Evolutionary conservation across 2,797 vertebrate species (phyloP).

Genomic region (Discoglossus pictus): DNA sequence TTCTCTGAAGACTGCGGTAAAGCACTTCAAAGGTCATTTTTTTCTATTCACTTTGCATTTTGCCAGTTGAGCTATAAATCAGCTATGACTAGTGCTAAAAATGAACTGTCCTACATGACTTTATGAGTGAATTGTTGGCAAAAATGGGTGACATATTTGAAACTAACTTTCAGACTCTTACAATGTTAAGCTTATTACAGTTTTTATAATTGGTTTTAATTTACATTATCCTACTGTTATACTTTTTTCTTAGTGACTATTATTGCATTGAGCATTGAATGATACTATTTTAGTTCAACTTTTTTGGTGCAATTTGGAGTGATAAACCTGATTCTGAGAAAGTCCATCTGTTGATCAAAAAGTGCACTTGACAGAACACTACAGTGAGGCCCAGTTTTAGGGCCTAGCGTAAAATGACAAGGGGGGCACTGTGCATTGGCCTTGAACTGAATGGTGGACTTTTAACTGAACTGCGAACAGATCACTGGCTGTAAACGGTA

Average conservation of each 20-base stretch:
- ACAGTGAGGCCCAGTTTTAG: no score
- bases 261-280: neutral
- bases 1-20: constrained; percentile 13
- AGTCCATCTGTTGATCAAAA: neutral
- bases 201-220: neutral
- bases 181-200: no score
- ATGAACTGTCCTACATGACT: constrained; percentile 45
- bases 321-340: neutral
- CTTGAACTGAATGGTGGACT: no score
- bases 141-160: constrained; percentile 58
- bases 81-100: constrained; percentile 54
- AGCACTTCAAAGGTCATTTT: constrained; percentile 26
- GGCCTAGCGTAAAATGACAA: no score
- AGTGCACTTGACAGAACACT: no score
- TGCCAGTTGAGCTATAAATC: constrained; percentile 41
- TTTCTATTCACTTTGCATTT: constrained; percentile 53
- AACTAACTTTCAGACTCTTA: constrained; percentile 35
- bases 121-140: constrained; percentile 49
- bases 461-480: no score
- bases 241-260: neutral
- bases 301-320: neutral
- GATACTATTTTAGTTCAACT: neutral
- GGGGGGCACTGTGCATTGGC: no score
- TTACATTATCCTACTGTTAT: no score
- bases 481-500: no score